phyloP scores from a whole-genome alignment of 2,113 vertebrate species.

The Eidolon helvum region DNA sequence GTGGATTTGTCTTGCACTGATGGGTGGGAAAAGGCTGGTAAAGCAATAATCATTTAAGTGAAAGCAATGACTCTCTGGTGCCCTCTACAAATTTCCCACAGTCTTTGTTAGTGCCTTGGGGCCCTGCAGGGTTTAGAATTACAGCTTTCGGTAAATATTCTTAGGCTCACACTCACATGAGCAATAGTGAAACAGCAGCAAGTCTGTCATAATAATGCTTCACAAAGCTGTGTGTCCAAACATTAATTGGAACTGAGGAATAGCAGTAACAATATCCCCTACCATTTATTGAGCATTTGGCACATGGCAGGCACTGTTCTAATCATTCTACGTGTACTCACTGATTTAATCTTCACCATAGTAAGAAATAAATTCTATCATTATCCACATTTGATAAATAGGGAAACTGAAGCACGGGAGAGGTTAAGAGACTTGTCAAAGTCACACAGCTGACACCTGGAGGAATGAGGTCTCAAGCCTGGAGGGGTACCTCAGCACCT shows the following conservation, averaged over 20 bases:
- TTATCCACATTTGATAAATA: neutral
- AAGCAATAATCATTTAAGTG: slow-evolving; percentile 40
- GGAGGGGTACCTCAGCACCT: neutral
- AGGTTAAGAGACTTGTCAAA: neutral
- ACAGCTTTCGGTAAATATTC: slow-evolving; percentile 46
- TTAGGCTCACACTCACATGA: neutral
- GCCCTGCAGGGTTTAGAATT: slow-evolving; percentile 49
- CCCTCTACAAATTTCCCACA: slow-evolving; percentile 59
- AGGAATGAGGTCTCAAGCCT: neutral
- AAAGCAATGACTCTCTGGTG: slow-evolving; percentile 42
- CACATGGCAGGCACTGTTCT: neutral
- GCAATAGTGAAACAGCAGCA: neutral
- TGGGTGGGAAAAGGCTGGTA: slow-evolving; percentile 56
- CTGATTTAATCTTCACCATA: neutral
- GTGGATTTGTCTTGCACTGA: slow-evolving; percentile 48
- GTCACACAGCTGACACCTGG: neutral
- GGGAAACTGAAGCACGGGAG: neutral
- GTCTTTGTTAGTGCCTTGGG: slow-evolving; percentile 50
- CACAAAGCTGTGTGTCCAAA: neutral
- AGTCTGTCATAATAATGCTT: neutral
- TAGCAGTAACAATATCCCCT: neutral
- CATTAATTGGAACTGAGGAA: neutral
- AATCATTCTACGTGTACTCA: neutral
- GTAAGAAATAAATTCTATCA: too few relatives aligned
- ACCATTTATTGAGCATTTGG: neutral